phyloP scores from a whole-genome alignment of 1,140 invertebrate species.

The Hylaeus anthracinus region DNA sequence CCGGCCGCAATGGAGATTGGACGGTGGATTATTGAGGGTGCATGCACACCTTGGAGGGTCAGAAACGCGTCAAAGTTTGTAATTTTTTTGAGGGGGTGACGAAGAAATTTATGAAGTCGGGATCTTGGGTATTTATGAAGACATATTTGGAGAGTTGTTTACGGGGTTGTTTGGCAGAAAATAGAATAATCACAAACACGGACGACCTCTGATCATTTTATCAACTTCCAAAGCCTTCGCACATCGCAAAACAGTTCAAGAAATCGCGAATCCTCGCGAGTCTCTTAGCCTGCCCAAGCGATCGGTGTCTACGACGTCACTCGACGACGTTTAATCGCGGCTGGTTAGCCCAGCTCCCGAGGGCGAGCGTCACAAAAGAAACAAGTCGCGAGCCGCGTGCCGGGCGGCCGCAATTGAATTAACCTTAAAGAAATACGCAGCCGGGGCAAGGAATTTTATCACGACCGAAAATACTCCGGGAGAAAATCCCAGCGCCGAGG shows the following conservation, averaged over 20 bases:
- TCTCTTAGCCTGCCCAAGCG: background rate
- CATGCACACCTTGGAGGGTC: no score
- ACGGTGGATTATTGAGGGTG: conserved; percentile 9
- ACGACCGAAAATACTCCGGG: conserved; percentile 42
- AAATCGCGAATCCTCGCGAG: no score
- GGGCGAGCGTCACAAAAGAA: background rate
- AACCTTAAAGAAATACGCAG: conserved; percentile 44
- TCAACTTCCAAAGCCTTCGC: no score
- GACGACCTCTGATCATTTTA: no score
- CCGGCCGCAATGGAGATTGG: conserved; percentile 9
- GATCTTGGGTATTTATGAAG: no score
- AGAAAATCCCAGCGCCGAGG: conserved; percentile 42
- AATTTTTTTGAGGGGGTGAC: no score
- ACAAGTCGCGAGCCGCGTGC: background rate
- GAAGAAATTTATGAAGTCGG: no score
- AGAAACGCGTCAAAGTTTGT: no score
- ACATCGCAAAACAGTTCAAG: background rate
- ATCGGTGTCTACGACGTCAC: background rate
- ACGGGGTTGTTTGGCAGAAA: no score
- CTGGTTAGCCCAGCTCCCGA: background rate
- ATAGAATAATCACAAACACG: no score
- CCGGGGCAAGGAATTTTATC: conserved; percentile 38
- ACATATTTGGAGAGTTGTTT: no score
- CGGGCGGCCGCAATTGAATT: conserved; percentile 36
- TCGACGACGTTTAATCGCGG: background rate